Evolutionary conservation across 2,888 invertebrate genomes (phyloP), one percentile per base, ranked within the genome.

Genomic region (Embidobia sp.): DNA sequence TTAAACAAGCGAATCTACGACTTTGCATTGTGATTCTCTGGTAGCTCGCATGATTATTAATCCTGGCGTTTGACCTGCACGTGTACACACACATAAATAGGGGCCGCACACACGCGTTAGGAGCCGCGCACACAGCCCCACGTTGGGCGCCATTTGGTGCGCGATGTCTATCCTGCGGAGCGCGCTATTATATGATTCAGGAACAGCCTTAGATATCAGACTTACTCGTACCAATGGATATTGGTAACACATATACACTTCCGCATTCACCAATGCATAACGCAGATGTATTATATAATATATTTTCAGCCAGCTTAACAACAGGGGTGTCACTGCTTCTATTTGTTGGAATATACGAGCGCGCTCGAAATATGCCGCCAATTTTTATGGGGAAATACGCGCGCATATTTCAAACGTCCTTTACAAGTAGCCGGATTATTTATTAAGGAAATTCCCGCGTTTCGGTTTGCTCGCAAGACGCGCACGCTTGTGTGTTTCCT

Each of bases 1-100:
- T 73, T 73, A 77, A 73, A 69, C 67, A 66, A 73, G 67, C 63
- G 57, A 73, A 73, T 66, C 73, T 77, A 73, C 69, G 77, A 77
- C 73, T 77, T 67, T 64, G 77, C 67, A 77, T 77, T 77, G 77
- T 77, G 77, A 73, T 77, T 77, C 77, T 72, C 73, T 29, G 64
- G 57, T 40, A 51, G 77, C 77, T 69, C 48, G 77, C 73, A 69
- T 73, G 73, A 77, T 77, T 77, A 77, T 77, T 77, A 77, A 73
- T 77, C 73, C 73, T 67, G 37, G 35, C 49, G 73, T 69, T 77
- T 73, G 67, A 67, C 63, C 67, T 35, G 57, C 77, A 44, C 55
- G 72, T 72, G 55, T 61, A 48, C 53, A 46, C 18, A 67, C 72
- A 48, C 48, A 66, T 63, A 55, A 74, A 74, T 74, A 67, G 48